Conservation (phyloP, 2,888 invertebrate species). For the Candidula unifasciata region DNA sequence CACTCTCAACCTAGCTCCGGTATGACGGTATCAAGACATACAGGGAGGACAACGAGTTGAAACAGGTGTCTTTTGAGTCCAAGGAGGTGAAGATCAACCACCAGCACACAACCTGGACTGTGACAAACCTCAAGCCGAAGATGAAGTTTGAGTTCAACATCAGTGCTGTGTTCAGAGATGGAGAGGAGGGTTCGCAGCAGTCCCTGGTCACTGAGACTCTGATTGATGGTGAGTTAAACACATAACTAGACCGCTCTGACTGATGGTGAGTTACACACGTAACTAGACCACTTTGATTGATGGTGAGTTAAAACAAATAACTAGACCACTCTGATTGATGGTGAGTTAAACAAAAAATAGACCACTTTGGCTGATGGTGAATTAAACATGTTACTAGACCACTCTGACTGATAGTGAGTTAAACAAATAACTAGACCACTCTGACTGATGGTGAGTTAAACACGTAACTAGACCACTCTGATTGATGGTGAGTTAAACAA, state of each 20-base stretch:
- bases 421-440: too few species aligned
- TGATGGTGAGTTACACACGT: too few species aligned
- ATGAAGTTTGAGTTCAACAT: constrained; percentile 76
- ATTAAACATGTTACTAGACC: too few species aligned
- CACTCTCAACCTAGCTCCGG: constrained; percentile 62
- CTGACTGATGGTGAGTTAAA: constrained; percentile 68
- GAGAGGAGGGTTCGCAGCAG: constrained; percentile 64
- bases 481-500: constrained; percentile 69
- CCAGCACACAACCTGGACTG: constrained; percentile 62
- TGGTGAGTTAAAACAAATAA: constrained; percentile 65
- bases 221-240: constrained; percentile 66
- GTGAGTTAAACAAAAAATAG: too few species aligned
- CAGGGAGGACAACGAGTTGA: constrained; percentile 63
- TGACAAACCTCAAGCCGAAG: constrained; percentile 72
- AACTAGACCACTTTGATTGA: constrained; percentile 74
- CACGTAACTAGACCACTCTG: too few species aligned
- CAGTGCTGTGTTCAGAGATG: constrained; percentile 73
- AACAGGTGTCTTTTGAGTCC: constrained; percentile 56
- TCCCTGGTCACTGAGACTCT: constrained; percentile 70
- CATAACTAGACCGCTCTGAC: background rate
- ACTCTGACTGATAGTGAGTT: constrained; percentile 71
- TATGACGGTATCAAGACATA: constrained; percentile 71
- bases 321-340: constrained; percentile 73
- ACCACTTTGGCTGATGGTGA: constrained; percentile 73
- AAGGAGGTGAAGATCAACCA: constrained; percentile 62